Evolutionary conservation across 2,113 vertebrate genomes (phyloP).

Genomic region (Malurus elegans): DNA sequence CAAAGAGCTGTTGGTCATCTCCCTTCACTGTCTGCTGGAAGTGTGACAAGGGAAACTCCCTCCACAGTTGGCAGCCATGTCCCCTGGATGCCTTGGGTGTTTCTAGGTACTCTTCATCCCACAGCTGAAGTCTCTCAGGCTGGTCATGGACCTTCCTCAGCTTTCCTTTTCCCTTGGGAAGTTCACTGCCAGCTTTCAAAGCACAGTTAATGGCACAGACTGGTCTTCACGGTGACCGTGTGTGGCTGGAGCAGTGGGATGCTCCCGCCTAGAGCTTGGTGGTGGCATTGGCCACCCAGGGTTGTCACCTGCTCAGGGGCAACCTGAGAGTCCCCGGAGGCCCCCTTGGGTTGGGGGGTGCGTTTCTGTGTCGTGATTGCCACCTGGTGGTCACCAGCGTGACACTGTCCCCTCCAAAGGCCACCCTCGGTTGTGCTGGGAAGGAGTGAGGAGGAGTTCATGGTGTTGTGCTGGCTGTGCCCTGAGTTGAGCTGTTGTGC

Average conservation of each 20-base stretch:
- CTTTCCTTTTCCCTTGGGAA: background rate
- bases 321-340: background rate
- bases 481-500: background rate
- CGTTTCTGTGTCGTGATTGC: conserved; percentile 64
- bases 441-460: background rate
- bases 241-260: background rate
- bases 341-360: conserved; percentile 55
- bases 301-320: background rate
- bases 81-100: background rate
- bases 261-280: background rate
- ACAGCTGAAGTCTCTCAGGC: background rate
- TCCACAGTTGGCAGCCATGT: background rate
- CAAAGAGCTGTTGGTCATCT: background rate
- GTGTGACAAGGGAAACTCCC: background rate
- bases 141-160: background rate
- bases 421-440: background rate
- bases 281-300: background rate
- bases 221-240: background rate
- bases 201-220: background rate
- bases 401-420: conserved; percentile 25
- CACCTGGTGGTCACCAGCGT: conserved; percentile 69
- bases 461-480: background rate
- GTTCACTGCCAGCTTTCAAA: background rate
- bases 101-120: background rate
- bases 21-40: background rate